phyloP scores from a whole-genome alignment of 92 coral and sea anemone genomes.

The Pocillopora meandrina region DNA sequence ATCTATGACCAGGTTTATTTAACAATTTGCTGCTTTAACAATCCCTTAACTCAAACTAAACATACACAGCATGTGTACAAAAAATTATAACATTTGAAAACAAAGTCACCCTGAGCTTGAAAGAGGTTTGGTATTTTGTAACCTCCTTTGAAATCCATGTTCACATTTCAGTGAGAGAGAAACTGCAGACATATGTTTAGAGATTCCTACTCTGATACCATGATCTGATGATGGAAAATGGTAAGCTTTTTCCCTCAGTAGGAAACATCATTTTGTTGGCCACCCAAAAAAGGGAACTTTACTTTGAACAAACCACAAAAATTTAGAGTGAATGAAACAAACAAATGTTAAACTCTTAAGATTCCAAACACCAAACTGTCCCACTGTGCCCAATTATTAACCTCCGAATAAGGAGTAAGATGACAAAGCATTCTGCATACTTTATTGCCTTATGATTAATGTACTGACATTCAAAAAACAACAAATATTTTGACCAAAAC shows the following conservation, averaged over 20 bases:
- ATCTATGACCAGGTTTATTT: no score
- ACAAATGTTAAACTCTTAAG: constrained; percentile 3
- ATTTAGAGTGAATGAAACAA: not conserved
- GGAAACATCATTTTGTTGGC: not conserved
- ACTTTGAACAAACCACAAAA: not conserved
- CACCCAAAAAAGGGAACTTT: constrained; percentile 17
- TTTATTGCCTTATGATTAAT: not conserved
- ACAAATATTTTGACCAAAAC: constrained; percentile 7
- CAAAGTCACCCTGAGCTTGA: no score
- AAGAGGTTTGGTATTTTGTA: no score
- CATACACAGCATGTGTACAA: no score
- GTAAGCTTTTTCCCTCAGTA: not conserved
- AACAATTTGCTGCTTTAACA: no score
- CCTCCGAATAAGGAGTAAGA: constrained; percentile 1
- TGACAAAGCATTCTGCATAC: not conserved
- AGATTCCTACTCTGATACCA: not conserved
- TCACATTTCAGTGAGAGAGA: no score
- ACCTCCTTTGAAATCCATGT: no score
- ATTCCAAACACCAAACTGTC: constrained; percentile 10
- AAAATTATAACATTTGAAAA: no score
- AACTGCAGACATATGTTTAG: not conserved
- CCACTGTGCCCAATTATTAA: not conserved
- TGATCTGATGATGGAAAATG: not conserved
- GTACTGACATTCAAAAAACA: not conserved
- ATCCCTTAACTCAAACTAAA: no score